A percentile compares a stretch with the other conserved stretches of the same genome.
phyloP scores from a whole-genome alignment of 1,140 invertebrate genomes.

The Dermatophagoides farinae region DNA sequence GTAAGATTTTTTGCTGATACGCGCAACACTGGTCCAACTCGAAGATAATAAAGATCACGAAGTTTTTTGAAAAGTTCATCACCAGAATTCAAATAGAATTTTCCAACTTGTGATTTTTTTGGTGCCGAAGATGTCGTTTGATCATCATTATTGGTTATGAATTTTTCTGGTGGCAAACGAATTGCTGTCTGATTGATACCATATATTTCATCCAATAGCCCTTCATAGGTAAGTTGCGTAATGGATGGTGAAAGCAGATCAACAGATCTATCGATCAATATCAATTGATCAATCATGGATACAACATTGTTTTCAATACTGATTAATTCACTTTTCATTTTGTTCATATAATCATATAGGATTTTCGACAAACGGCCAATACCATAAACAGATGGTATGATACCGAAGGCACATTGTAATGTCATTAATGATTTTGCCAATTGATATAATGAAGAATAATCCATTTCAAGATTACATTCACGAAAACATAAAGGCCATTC shows the following conservation, averaged over 20 bases:
- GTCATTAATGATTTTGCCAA: conserved; percentile 66
- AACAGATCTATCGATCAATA: conserved; percentile 65
- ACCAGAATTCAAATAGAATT: conserved; percentile 64
- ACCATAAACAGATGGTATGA: conserved; percentile 66
- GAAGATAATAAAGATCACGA: conserved; percentile 81
- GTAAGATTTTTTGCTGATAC: conserved; percentile 66
- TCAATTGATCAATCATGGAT: conserved; percentile 59
- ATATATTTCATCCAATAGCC: conserved; percentile 79
- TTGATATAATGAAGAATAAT: conserved; percentile 64
- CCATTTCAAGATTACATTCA: conserved; percentile 65
- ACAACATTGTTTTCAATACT: conserved; percentile 28
- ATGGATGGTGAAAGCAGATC: conserved; percentile 78
- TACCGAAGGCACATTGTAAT: conserved; percentile 67
- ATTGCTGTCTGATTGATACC: conserved; percentile 52
- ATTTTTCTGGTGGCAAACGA: conserved; percentile 60
- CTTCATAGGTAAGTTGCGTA: conserved; percentile 92
- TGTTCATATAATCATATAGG: conserved; percentile 64
- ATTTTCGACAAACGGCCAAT: conserved; percentile 69
- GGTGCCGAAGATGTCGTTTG: conserved; percentile 32
- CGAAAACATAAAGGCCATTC: conserved; percentile 40
- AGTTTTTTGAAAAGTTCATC: conserved; percentile 70
- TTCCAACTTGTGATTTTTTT: conserved; percentile 18
- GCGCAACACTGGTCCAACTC: conserved; percentile 60
- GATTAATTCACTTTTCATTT: conserved; percentile 45
- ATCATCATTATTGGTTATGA: conserved; percentile 35